A percentile compares a stretch with the other conserved stretches of the same genome.
These are phyloP conservation scores for Lepidocyrtinus sp. DNA, from an alignment of 2,888 invertebrate genomes.

Conservation along the genomic window DNA sequence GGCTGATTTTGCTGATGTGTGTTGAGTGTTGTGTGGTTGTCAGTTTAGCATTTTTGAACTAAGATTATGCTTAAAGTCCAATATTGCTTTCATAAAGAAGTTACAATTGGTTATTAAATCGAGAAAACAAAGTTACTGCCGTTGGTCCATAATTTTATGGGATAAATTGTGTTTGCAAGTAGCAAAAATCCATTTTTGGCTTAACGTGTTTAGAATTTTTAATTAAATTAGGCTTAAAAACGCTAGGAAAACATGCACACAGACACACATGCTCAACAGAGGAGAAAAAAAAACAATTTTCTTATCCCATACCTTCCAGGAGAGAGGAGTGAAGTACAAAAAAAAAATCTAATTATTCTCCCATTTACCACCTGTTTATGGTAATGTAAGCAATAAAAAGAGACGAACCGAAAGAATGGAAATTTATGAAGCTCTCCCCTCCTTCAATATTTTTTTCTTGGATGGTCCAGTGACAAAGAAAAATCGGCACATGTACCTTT, in stretches of 20 bases:
- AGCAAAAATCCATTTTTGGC: background rate
- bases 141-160: background rate
- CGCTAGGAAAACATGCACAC: background rate
- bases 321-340: background rate
- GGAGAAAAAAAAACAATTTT: background rate
- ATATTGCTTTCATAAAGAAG: no score
- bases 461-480: background rate
- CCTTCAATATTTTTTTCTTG: background rate
- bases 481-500: background rate
- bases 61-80: no score
- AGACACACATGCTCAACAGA: no score
- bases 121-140: background rate
- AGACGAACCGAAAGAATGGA: background rate
- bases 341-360: background rate
- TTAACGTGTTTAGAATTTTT: background rate
- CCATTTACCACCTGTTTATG: conserved; percentile 25
- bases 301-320: background rate
- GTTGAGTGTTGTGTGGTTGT: no score
- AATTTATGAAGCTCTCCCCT: background rate
- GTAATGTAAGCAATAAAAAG: background rate
- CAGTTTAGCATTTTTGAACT: no score
- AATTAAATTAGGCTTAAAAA: background rate
- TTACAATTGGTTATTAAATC: no score
- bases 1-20: no score
- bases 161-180: background rate